Conservation (phyloP, 2,888 invertebrate genomes). For the Globia sparganii region DNA sequence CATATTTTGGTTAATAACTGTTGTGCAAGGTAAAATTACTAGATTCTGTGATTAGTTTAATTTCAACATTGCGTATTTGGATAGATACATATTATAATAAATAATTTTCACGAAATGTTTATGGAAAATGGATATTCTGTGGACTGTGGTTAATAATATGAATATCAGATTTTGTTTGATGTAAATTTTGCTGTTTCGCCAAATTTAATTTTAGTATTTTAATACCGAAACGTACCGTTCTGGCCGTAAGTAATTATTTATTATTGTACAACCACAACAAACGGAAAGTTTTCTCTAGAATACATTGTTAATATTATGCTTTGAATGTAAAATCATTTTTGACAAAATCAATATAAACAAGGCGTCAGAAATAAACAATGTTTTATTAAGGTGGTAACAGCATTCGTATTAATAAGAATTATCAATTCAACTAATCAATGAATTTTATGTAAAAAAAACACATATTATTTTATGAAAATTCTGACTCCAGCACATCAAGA, state of each 20-base stretch:
- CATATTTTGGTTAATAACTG: background rate
- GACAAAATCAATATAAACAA: background rate
- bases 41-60: background rate
- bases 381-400: too few species aligned
- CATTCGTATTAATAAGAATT: background rate
- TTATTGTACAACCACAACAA: background rate
- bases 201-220: background rate
- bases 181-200: background rate
- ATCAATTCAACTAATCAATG: background rate
- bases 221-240: background rate
- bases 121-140: background rate
- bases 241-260: background rate
- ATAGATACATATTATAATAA: background rate
- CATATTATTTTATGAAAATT: background rate
- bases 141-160: background rate
- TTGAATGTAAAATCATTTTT: background rate
- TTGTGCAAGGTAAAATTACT: background rate
- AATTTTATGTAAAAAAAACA: background rate
- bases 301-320: background rate
- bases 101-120: background rate
- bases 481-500: too few species aligned
- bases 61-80: background rate
- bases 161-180: background rate
- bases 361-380: too few species aligned
- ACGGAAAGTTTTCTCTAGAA: background rate